These are phyloP conservation scores for Vulpes vulpes DNA, from an alignment of 2,113 vertebrate genomes.

Conservation along the genomic window DNA sequence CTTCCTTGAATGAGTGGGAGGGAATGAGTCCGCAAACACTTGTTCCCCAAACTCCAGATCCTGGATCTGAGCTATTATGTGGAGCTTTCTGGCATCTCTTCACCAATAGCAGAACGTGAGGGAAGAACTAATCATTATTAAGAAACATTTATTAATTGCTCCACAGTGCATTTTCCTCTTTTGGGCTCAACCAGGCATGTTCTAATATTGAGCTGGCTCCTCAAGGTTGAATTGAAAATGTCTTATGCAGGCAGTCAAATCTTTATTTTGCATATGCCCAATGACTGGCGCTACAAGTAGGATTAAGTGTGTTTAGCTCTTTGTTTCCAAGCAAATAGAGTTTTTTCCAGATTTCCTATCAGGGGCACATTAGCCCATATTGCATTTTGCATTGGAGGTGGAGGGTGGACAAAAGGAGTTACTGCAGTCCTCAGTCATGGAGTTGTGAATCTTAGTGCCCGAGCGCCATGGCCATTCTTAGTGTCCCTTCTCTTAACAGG, in stretches of 20 bases:
- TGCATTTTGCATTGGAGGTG: not conserved
- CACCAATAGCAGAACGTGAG: not conserved
- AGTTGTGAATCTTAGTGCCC: not conserved
- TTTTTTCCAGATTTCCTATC: not conserved
- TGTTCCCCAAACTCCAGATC: not conserved
- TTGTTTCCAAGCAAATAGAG: not conserved
- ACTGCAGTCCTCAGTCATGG: accelerated
- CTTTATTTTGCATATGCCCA: not conserved
- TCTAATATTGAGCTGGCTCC: not conserved
- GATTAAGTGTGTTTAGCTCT: not conserved
- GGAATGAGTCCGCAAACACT: not conserved
- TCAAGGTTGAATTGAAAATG: slow-evolving; percentile 10
- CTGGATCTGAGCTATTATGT: not conserved
- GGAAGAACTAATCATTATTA: not conserved
- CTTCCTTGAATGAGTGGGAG: not conserved
- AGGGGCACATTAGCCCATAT: not conserved
- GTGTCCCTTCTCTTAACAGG: not conserved
- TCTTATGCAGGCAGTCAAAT: not conserved
- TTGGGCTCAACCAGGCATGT: not conserved
- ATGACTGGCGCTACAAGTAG: not conserved
- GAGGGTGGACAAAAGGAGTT: not conserved
- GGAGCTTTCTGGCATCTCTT: not conserved
- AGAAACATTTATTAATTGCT: slow-evolving; percentile 42
- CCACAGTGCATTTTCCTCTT: not conserved
- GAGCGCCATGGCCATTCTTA: not conserved